These are phyloP conservation scores for Diarsia dahlii DNA, from an alignment of 2,888 invertebrate species.

Conservation along the genomic window DNA sequence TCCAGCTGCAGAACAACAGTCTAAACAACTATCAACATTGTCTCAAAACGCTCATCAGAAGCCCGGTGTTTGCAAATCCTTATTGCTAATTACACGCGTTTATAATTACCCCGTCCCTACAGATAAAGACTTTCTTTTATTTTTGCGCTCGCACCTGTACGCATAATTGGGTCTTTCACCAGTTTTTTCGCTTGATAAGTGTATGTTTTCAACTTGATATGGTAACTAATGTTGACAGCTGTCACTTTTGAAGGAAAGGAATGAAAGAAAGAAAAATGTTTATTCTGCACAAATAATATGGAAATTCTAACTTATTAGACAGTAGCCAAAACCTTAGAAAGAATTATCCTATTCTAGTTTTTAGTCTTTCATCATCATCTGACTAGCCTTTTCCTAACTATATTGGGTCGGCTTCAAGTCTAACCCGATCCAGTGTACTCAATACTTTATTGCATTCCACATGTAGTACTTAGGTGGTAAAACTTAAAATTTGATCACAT, in stretches of 20 bases:
- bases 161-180: constrained; percentile 61
- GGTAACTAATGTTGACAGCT: constrained; percentile 52
- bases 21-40: constrained; percentile 3
- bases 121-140: constrained; percentile 52
- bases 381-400: too few relatives aligned
- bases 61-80: constrained; percentile 67
- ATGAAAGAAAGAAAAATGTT: neutral
- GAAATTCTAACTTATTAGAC: neutral
- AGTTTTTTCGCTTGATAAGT: constrained; percentile 41
- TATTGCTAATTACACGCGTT: constrained; percentile 56
- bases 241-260: constrained; percentile 18
- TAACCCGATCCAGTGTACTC: too few relatives aligned
- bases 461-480: too few relatives aligned
- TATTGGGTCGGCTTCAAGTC: too few relatives aligned
- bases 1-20: constrained; percentile 8
- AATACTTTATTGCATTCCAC: too few relatives aligned
- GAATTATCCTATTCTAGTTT: neutral
- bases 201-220: constrained; percentile 43
- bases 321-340: neutral
- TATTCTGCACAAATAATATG: neutral
- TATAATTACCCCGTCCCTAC: constrained; percentile 53
- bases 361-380: too few relatives aligned
- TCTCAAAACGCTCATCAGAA: constrained; percentile 27
- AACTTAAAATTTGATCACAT: too few relatives aligned
- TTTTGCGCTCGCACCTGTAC: constrained; percentile 59